Evolutionary conservation across 35 echinoderm and acorn worm species (phyloP).

Genomic region (Apostichopus japonicus): DNA sequence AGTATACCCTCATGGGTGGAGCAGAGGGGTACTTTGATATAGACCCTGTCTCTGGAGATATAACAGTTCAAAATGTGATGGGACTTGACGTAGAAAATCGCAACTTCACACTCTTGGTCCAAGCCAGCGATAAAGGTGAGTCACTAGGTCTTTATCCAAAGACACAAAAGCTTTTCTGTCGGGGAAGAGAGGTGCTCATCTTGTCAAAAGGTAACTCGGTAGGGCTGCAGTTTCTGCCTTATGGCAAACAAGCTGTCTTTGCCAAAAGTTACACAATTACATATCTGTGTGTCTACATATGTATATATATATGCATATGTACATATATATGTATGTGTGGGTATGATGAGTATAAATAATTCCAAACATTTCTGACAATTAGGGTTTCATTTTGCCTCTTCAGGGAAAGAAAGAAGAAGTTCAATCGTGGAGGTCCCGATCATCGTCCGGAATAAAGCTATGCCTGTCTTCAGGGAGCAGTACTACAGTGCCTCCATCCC

Average conservation of each 20-base stretch:
- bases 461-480: slow-evolving; percentile 92
- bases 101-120: slow-evolving; percentile 90
- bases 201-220: too few relatives aligned
- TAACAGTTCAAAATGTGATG: slow-evolving; percentile 65
- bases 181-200: too few relatives aligned
- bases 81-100: slow-evolving; percentile 81
- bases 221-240: not conserved
- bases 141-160: not conserved
- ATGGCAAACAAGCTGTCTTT: too few relatives aligned
- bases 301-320: too few relatives aligned
- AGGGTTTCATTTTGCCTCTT: not conserved
- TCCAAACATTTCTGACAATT: too few relatives aligned
- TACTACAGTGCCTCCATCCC: slow-evolving; percentile 82
- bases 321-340: too few relatives aligned
- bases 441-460: slow-evolving; percentile 96
- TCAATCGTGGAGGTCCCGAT: slow-evolving; percentile 81
- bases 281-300: too few relatives aligned
- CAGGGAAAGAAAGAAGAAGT: slow-evolving; percentile 55
- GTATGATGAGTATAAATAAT: too few relatives aligned
- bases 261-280: not conserved
- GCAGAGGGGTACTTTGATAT: slow-evolving; percentile 92
- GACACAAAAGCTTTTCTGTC: too few relatives aligned
- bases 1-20: slow-evolving; percentile 90
- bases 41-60: slow-evolving; percentile 71
- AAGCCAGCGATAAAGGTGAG: slow-evolving; percentile 94